phyloP scores from a whole-genome alignment of 2,888 invertebrate genomes.

The Chloromyia formosa region DNA sequence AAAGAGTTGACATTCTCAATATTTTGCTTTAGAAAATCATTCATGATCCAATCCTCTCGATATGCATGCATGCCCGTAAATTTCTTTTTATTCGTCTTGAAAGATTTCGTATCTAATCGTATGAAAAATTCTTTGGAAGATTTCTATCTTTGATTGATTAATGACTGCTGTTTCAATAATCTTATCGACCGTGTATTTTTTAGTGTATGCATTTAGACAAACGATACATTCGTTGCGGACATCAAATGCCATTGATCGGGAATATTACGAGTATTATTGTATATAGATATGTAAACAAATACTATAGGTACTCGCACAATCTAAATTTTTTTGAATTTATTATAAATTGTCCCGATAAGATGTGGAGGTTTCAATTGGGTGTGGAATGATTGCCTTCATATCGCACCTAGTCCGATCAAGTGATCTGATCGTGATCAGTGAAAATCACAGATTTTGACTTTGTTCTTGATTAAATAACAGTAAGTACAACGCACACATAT shows the following conservation, averaged over 20 bases:
- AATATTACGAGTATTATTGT: conserved; percentile 8
- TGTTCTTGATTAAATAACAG: conserved; percentile 2
- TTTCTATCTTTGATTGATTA: conserved; percentile 35
- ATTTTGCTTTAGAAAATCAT: not conserved
- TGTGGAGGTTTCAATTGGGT: conserved; percentile 18
- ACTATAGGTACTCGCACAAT: too few relatives aligned
- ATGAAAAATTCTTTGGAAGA: conserved; percentile 29
- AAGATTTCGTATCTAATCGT: conserved; percentile 37
- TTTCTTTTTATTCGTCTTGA: not conserved
- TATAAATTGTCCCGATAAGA: conserved; percentile 9
- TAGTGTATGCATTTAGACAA: conserved; percentile 10
- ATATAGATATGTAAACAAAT: too few relatives aligned
- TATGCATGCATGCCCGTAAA: not conserved
- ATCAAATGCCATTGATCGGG: conserved; percentile 23
- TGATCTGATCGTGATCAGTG: too few relatives aligned
- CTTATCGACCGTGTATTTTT: conserved; percentile 15
- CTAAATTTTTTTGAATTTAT: too few relatives aligned
- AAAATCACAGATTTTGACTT: conserved; percentile 26
- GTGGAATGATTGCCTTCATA: not conserved
- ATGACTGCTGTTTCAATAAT: conserved; percentile 39
- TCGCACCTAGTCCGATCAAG: not conserved
- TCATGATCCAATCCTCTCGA: not conserved
- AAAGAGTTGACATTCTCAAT: not conserved
- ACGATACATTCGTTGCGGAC: not conserved
- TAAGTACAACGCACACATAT: not conserved